These are phyloP conservation scores for Camponotus vicinus DNA, from an alignment of 1,140 invertebrate species.

Conservation along the genomic window DNA sequence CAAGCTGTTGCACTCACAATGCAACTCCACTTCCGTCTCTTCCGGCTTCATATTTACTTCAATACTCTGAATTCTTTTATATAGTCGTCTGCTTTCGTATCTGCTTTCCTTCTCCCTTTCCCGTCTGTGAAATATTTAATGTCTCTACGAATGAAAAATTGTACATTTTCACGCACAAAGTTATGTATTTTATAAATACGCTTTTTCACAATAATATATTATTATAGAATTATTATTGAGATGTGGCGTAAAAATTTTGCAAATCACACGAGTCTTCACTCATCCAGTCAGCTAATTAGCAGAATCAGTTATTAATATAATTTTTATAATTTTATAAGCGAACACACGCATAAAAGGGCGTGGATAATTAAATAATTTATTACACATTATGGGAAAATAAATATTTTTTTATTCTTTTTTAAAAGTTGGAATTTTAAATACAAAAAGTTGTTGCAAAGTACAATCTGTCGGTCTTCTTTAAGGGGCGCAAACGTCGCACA, in stretches of 20 bases:
- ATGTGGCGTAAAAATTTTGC: background rate
- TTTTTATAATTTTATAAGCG: background rate
- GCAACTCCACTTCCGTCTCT: constrained; percentile 16
- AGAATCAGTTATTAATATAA: too few relatives aligned
- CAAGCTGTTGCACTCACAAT: constrained; percentile 62
- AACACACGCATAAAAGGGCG: background rate
- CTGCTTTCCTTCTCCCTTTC: too few relatives aligned
- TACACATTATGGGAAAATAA: background rate
- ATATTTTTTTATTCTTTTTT: background rate
- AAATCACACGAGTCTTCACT: background rate
- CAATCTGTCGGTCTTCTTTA: background rate
- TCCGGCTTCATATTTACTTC: constrained; percentile 60
- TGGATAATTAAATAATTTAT: constrained; percentile 2
- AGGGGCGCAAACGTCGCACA: background rate
- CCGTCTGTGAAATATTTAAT: background rate
- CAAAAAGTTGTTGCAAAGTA: background rate
- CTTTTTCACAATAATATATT: background rate
- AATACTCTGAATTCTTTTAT: constrained; percentile 33
- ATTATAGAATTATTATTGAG: constrained; percentile 6
- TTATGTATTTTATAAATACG: background rate
- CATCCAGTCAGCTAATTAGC: background rate
- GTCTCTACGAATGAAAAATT: constrained; percentile 13
- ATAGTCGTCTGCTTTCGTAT: constrained; percentile 1
- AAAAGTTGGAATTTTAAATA: background rate
- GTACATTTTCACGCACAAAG: background rate